A percentile compares a stretch with the other conserved stretches of the same genome.
Conservation (phyloP, 2,797 vertebrate genomes). For the Scomberomorus guttatus region DNA sequence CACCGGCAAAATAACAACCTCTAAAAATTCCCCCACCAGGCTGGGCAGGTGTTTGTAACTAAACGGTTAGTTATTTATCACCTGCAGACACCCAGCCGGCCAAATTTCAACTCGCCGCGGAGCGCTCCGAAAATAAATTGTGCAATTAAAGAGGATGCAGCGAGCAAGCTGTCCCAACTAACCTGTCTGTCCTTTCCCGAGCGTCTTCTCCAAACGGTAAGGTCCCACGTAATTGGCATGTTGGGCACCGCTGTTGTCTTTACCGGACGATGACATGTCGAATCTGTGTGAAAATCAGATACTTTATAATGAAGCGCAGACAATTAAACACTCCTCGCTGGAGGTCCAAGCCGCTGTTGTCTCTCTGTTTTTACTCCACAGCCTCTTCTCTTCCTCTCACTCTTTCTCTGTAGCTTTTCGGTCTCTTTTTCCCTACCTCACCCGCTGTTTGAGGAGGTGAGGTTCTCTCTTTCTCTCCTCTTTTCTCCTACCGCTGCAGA, state of each 20-base stretch:
- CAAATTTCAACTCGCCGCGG: slow-evolving; percentile 61
- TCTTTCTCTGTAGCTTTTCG: slow-evolving; percentile 34
- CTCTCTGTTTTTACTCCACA: slow-evolving; percentile 76
- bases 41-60: slow-evolving; percentile 72
- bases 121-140: slow-evolving; percentile 59
- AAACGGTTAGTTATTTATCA: slow-evolving; percentile 61
- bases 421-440: slow-evolving; percentile 64
- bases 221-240: slow-evolving; percentile 99
- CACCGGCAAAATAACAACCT: slow-evolving; percentile 17
- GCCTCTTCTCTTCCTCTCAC: slow-evolving; percentile 32
- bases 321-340: slow-evolving; percentile 79
- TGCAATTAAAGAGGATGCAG: slow-evolving; percentile 59
- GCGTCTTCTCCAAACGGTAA: slow-evolving; percentile 99
- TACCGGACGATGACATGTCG: slow-evolving; percentile 97
- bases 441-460: slow-evolving; percentile 77
- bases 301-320: slow-evolving; percentile 73
- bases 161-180: slow-evolving; percentile 82
- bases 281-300: slow-evolving; percentile 64
- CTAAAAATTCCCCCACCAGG: slow-evolving; percentile 17
- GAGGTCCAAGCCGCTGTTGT: slow-evolving; percentile 70
- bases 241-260: slow-evolving; percentile 97
- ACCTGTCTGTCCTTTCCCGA: slow-evolving; percentile 99
- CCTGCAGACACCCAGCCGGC: slow-evolving; percentile 64
- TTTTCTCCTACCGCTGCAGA: slow-evolving; percentile 78
- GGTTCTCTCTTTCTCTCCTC: slow-evolving; percentile 66